Conservation (phyloP, 2,113 vertebrate genomes). For the Cervus canadensis region DNA sequence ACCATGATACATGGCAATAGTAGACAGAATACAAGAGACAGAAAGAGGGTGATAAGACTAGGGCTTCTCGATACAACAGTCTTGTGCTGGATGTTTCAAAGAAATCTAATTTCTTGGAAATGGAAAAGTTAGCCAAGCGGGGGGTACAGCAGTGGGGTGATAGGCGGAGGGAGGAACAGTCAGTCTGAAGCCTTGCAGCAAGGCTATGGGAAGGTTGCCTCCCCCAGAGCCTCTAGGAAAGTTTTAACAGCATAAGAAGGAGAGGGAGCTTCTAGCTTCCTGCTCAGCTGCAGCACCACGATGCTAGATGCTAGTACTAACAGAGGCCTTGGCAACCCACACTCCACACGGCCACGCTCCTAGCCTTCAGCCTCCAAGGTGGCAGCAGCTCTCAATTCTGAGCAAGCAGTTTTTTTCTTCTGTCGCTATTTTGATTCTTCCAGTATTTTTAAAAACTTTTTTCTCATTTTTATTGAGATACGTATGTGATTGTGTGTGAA, state of each 20-base stretch:
- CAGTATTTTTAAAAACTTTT: background rate
- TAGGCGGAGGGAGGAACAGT: background rate
- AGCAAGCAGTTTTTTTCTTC: background rate
- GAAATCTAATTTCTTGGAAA: background rate
- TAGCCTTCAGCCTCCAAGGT: background rate
- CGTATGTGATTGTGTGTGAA: background rate
- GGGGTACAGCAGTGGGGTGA: rapidly evolving
- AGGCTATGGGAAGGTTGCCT: background rate
- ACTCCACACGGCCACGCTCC: rapidly evolving
- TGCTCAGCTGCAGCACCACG: rapidly evolving
- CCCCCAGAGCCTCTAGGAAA: background rate
- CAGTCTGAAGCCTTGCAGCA: background rate
- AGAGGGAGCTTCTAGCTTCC: background rate
- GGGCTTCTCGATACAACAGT: background rate
- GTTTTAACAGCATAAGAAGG: background rate
- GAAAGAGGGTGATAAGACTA: background rate
- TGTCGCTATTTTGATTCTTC: background rate
- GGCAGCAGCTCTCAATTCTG: background rate
- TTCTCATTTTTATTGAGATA: background rate
- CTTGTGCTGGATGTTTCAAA: background rate
- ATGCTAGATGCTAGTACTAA: rapidly evolving
- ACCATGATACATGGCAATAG: background rate
- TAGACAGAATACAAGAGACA: background rate
- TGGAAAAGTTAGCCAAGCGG: background rate
- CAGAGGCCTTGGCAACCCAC: too few species aligned